Base-by-base conservation (phyloP, 2,113 vertebrate genomes). In the Vidua macroura region DNA sequence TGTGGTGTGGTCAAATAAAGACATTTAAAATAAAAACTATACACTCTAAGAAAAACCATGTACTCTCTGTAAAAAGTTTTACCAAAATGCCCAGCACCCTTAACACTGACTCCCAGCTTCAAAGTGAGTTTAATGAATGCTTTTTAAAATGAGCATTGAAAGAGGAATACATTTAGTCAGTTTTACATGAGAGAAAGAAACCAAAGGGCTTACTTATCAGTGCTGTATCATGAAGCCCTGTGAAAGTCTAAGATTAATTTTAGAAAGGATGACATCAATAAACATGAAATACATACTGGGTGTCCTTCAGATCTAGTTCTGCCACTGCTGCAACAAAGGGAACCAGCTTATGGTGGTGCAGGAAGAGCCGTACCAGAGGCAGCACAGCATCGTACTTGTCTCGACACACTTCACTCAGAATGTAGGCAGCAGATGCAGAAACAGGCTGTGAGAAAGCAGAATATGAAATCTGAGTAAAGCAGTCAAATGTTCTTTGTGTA, bases 371-470 rank as follows among this genome's bases (percentile, higher is more conserved):
- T 18, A 99, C 99, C 64, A 98, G 98, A 25, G 99, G 99, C 92
- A 99, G 97, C 83, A 99, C 98, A 12, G 98, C 98, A 91, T 99
- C 99, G 4, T 98, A 99, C 91, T 99, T 98, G 97, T 99, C 99
- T 94, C 98, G 97, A 97, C 98, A 99, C 74, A 99, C 98, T 95
- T 99, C 99, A 86, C 99, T 98, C 97, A 99, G 96, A 96, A 99
- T 99, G 96, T 99, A 99, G 73, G 98, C 99, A 96, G 99, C 98
- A 80, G 99, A 99, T 27, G 99, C 99, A 53, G 99, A 99, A 97
- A 99, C 98, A 2, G 99, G 99, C 99, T 99, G 96, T 46, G 87
- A 92, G 43, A 95, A 28, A 97, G 64, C 64, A 90, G 67, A 76
- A 53, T 12, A 14, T 19, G 6, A 79, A 94, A 89, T 21, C 51